Evolutionary conservation across 2,113 vertebrate genomes (phyloP), one percentile per base, ranked within the genome.

Genomic region (Crotalus viridis): DNA sequence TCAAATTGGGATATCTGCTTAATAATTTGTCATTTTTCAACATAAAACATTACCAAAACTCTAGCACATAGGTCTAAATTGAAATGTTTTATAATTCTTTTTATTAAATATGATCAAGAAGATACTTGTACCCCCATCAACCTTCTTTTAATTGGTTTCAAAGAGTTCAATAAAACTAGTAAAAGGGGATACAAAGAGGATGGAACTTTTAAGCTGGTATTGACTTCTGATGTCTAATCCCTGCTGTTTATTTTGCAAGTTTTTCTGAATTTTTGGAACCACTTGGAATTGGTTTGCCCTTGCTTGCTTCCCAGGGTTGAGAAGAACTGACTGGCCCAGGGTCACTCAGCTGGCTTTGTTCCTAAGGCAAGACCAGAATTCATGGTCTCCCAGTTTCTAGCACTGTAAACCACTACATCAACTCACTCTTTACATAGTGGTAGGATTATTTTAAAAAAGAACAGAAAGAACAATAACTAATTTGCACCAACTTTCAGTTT

Each of bases 21-120:
- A 89, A 64, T 33, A 85, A 89, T 89, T 89, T 91, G 74, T 91
- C 87, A 57, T 85, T 87, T 91, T 93, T 64, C 59, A 28, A 59
- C 54, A n/a, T 85, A 88, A 93, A 91, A 81, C 51, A 39, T 89
- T 85, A 88, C 54, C 39, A 43, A 43, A 93, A 90, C 33, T 93
- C 54, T 87, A 91, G 61, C 48, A 91, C 52, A 22, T 19, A 57
- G 51, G 39, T 26, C 59, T 48, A 90, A 81, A 93, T 26, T 57
- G 85, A 56, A 39, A 88, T 88, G 51, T 90, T 90, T 87, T 87
- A 56, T 88, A 56, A 33, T 90, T 54, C 10, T 69, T 48, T 24
- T n/a, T 54, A 10, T 87, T 87, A 93, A 90, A 56, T 33, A 88
- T 87, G 33, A 57, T 91, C 5, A 13, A 24, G 54, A 61, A 13